A percentile compares a stretch with the other conserved stretches of the same genome.
Evolutionary conservation across 2,888 invertebrate genomes (phyloP).

Genomic region (Andrena marginata): DNA sequence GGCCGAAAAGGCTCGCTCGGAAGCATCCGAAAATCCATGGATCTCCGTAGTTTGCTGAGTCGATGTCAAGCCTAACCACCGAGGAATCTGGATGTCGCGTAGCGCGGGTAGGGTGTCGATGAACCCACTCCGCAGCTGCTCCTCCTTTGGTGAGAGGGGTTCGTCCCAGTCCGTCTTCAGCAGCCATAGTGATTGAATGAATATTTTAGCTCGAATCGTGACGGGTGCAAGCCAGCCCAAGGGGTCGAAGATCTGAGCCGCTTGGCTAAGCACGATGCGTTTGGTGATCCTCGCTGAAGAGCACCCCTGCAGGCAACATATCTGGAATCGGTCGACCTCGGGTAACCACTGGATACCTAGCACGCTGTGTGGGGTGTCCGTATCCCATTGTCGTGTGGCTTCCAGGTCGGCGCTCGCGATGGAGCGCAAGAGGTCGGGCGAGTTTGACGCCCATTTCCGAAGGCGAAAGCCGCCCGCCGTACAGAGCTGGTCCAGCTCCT

Average conservation of each 20-base stretch:
- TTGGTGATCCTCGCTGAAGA: slow-evolving; percentile 1
- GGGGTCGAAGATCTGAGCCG: slow-evolving; percentile 58
- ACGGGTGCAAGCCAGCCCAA: slow-evolving; percentile 54
- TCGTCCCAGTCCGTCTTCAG: slow-evolving; percentile 55
- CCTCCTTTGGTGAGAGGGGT: not conserved
- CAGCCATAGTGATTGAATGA: slow-evolving; percentile 56
- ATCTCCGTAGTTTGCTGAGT: not conserved
- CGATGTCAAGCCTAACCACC: slow-evolving; percentile 34
- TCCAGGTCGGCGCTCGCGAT: not conserved
- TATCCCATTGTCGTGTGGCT: not conserved
- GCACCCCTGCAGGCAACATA: not conserved
- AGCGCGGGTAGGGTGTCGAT: slow-evolving; percentile 16
- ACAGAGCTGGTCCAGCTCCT: slow-evolving; percentile 36
- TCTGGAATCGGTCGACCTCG: slow-evolving; percentile 21
- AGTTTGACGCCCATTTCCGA: slow-evolving; percentile 22
- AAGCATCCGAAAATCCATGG: slow-evolving; percentile 64
- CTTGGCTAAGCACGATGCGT: slow-evolving; percentile 38
- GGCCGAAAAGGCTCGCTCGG: slow-evolving; percentile 29
- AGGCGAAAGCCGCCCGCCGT: slow-evolving; percentile 52
- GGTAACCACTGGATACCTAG: slow-evolving; percentile 55
- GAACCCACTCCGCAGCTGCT: slow-evolving; percentile 20
- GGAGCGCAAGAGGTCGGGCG: not conserved
- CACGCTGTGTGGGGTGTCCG: not conserved
- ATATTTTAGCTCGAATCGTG: slow-evolving; percentile 52
- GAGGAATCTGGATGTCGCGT: slow-evolving; percentile 34